Base-by-base conservation (phyloP, 2,888 invertebrate genomes). In the Tachystola acroxantha region DNA sequence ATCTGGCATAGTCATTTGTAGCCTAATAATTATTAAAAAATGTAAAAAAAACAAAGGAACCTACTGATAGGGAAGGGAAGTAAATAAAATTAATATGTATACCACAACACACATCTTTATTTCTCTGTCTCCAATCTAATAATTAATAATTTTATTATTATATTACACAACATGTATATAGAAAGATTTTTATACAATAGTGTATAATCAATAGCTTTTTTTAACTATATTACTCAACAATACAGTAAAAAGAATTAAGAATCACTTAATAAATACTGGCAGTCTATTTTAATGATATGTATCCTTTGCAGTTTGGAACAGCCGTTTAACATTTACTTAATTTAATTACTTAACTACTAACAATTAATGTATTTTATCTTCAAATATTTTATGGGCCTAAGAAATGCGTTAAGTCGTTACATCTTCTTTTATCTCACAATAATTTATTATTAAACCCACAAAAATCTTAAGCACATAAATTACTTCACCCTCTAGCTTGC, bases 141-240 rank as follows among this genome's bases (percentile, higher is more conserved):
- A 75, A 64, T 66, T 67, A 71, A 68, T 76, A 78, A 69, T 73
- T 76, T 80, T 75, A 80, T 70, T 76, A 80, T 73, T 80, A 84
- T 76, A 80, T 73, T 80, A 84, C 81, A 85, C 85, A 86, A 86
- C 85, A 85, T 85, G 86, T 85, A 85, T 77, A 85, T 86, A 85
- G 86, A 85, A 85, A 85, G 86, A 82, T 71, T 80, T 84, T 85
- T 80, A 84, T 85, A 85, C 84, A 85, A 86, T 85, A 85, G 84
- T 86, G 82, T 85, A 86, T 85, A 84, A 74, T 76, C 74, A 74
- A 63, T 71, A 57, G 62, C 77, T 84, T 79, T 63, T 16, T n/a
- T 62, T 68, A 74, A 62, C 79, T 80, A 77, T 77, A 71, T 66
- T 75, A 74, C 66, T 79, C 84, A 85, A 85, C 84, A 86, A 75